Evolutionary conservation across 2,888 invertebrate species (phyloP).

Genomic region (Julus scanicus): DNA sequence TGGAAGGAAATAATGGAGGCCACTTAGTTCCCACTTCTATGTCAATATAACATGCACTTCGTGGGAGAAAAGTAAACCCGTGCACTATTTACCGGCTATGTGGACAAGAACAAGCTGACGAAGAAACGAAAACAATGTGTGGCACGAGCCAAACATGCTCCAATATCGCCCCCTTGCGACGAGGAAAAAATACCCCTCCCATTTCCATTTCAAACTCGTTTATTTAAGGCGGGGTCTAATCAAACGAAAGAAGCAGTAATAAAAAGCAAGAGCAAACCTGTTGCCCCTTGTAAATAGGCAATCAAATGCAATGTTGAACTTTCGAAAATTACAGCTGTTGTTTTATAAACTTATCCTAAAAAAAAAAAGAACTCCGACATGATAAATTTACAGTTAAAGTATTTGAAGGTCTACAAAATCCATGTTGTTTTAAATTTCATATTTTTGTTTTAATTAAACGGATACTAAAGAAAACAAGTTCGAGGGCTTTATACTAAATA

Average conservation of each 20-base stretch:
- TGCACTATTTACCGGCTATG: background rate
- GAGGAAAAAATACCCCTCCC: background rate
- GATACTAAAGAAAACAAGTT: too few species aligned
- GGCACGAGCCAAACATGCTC: background rate
- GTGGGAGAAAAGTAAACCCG: background rate
- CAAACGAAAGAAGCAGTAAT: background rate
- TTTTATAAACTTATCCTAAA: too few species aligned
- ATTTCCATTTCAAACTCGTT: background rate
- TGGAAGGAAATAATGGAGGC: slow-evolving; percentile 1
- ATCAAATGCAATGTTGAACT: background rate
- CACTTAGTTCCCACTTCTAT: slow-evolving; percentile 12
- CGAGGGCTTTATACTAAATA: too few species aligned
- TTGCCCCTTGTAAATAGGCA: background rate
- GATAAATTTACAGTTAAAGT: too few species aligned
- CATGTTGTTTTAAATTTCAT: too few species aligned
- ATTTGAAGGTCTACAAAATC: too few species aligned
- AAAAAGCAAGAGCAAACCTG: background rate
- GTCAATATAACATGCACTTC: slow-evolving; percentile 21
- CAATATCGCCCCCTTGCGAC: background rate
- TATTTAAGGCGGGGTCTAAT: background rate
- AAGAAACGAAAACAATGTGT: background rate
- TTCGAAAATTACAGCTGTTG: too few species aligned
- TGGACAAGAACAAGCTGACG: background rate
- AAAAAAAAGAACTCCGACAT: too few species aligned
- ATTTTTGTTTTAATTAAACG: too few species aligned